phyloP scores from a whole-genome alignment of 2,888 invertebrate genomes.

The Lampropteryx suffumata region DNA sequence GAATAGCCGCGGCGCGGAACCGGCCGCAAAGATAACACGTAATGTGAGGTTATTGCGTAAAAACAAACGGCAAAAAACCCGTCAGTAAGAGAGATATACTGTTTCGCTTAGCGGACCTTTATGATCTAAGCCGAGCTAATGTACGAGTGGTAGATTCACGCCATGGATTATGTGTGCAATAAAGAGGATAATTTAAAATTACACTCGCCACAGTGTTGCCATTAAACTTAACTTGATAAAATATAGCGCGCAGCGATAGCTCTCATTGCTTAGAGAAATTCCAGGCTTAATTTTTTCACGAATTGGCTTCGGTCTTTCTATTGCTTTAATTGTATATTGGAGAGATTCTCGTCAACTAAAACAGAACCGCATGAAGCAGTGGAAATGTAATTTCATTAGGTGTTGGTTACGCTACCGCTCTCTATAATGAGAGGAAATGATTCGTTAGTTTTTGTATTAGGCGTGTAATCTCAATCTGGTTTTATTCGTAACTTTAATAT shows the following conservation, averaged over 20 bases:
- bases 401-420: conserved; percentile 35
- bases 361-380: conserved; percentile 8
- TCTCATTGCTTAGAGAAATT: conserved; percentile 4
- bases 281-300: not conserved
- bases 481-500: conserved; percentile 52
- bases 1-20: conserved; percentile 65
- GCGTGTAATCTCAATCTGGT: conserved; percentile 66
- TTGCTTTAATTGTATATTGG: no score
- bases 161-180: conserved; percentile 69
- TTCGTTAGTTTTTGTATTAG: conserved; percentile 52
- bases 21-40: conserved; percentile 71
- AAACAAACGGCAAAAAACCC: conserved; percentile 76
- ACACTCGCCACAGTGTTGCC: conserved; percentile 65
- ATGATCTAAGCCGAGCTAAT: conserved; percentile 66
- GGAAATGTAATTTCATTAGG: conserved; percentile 22
- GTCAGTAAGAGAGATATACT: conserved; percentile 65
- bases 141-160: conserved; percentile 65
- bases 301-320: no score
- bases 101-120: conserved; percentile 65
- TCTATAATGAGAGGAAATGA: conserved; percentile 65
- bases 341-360: not conserved
- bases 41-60: conserved; percentile 74
- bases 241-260: conserved; percentile 17
- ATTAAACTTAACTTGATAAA: conserved; percentile 60
- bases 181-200: conserved; percentile 75